These are phyloP conservation scores for Phrixothrix hirtus DNA, from an alignment of 2,888 invertebrate genomes.

Conservation along the genomic window DNA sequence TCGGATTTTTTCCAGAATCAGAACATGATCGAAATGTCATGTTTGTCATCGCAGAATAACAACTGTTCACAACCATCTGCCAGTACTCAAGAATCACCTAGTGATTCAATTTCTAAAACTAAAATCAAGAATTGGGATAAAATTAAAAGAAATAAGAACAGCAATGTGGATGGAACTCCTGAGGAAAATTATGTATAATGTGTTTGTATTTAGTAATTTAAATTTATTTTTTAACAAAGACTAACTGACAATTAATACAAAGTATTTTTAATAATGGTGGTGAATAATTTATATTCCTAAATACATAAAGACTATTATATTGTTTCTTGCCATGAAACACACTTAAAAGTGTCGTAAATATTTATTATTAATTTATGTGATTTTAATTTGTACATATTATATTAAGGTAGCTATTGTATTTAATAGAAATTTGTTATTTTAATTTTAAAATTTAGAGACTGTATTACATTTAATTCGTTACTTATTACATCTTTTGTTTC, in stretches of 20 bases:
- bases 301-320: background rate
- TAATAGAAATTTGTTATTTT: background rate
- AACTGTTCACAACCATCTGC: slow-evolving; percentile 54
- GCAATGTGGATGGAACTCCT: slow-evolving; percentile 29
- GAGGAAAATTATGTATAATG: slow-evolving; percentile 40
- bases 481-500: too few species aligned
- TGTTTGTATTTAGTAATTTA: slow-evolving; percentile 5
- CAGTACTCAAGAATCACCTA: slow-evolving; percentile 32
- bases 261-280: background rate
- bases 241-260: background rate
- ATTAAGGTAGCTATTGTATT: background rate
- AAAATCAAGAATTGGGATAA: slow-evolving; percentile 33
- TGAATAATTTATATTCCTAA: too few species aligned
- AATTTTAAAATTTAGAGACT: too few species aligned
- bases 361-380: slow-evolving; percentile 5
- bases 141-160: slow-evolving; percentile 34
- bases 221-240: slow-evolving; percentile 5
- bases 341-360: slow-evolving; percentile 3
- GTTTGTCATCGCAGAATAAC: slow-evolving; percentile 67
- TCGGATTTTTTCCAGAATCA: slow-evolving; percentile 60
- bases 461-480: too few species aligned
- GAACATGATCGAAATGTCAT: slow-evolving; percentile 70
- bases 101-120: slow-evolving; percentile 25
- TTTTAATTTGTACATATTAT: slow-evolving; percentile 2
- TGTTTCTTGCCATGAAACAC: background rate